Conservation (phyloP, 2,888 invertebrate genomes). For the Agonopterix alstromeriana region DNA sequence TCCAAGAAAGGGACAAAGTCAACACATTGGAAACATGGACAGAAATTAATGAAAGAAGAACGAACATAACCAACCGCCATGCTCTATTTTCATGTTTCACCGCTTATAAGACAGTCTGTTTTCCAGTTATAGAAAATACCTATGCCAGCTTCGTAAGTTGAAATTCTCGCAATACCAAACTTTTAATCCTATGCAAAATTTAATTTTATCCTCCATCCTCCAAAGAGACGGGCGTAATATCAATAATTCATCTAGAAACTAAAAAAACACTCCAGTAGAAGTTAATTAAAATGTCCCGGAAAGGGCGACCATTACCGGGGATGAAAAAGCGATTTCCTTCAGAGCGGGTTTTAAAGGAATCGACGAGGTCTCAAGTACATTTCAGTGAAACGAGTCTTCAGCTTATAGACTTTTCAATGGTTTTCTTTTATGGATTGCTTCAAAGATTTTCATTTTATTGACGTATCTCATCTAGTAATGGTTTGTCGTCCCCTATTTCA, state of each 20-base stretch:
- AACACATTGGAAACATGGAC: too few species aligned
- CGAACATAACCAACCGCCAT: too few species aligned
- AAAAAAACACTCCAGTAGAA: constrained; percentile 49
- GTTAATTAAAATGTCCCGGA: constrained; percentile 71
- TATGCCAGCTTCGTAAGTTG: too few species aligned
- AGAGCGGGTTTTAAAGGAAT: constrained; percentile 62
- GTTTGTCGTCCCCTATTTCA: constrained; percentile 7
- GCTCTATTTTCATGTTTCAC: too few species aligned
- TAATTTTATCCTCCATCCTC: too few species aligned
- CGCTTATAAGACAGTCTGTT: too few species aligned
- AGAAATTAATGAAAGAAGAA: too few species aligned
- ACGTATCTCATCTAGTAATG: constrained; percentile 28
- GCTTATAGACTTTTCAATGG: constrained; percentile 52
- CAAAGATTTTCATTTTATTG: constrained; percentile 48
- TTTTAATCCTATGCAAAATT: too few species aligned
- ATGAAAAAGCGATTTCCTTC: constrained; percentile 73
- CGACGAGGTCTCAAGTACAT: constrained; percentile 48
- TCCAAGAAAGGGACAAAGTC: too few species aligned
- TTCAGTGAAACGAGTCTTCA: constrained; percentile 43
- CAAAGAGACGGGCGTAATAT: constrained; percentile 24
- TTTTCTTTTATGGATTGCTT: constrained; percentile 45
- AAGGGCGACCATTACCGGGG: constrained; percentile 60
- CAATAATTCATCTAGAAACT: constrained; percentile 57
- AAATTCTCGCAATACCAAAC: too few species aligned
- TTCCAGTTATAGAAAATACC: too few species aligned